These are phyloP conservation scores for Muscicapa striata DNA, from an alignment of 2,797 vertebrate species.

Conservation along the genomic window DNA sequence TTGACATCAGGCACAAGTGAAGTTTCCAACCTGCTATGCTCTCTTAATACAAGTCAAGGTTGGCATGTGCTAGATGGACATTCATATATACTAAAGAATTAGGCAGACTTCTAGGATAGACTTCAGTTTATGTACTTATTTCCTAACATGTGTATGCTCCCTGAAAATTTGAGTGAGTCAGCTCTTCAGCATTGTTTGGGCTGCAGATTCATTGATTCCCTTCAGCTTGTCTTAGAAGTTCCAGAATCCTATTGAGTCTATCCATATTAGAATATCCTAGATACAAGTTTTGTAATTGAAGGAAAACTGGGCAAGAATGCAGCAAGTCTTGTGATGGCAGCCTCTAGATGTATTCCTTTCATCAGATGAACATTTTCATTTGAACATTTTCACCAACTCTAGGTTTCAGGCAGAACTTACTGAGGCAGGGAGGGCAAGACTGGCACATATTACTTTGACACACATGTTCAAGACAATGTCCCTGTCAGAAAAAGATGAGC, in stretches of 20 bases:
- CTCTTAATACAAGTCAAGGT: background rate
- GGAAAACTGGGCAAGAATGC: background rate
- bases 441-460: background rate
- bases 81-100: background rate
- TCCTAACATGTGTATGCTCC: background rate
- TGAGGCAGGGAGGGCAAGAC: background rate
- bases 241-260: background rate
- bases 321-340: rapidly evolving
- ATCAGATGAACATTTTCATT: background rate
- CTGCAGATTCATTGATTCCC: background rate
- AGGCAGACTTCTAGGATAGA: background rate
- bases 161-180: background rate
- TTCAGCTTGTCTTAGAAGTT: background rate
- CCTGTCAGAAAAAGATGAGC: background rate
- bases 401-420: background rate
- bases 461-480: background rate
- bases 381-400: background rate
- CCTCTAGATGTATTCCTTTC: background rate
- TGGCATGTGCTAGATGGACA: background rate
- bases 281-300: background rate
- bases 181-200: background rate
- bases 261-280: background rate
- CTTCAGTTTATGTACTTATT: background rate
- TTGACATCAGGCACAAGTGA: background rate
- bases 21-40: background rate